Evolutionary conservation across 1,140 invertebrate genomes (phyloP).

Genomic region (Drosophila subpulchrella): DNA sequence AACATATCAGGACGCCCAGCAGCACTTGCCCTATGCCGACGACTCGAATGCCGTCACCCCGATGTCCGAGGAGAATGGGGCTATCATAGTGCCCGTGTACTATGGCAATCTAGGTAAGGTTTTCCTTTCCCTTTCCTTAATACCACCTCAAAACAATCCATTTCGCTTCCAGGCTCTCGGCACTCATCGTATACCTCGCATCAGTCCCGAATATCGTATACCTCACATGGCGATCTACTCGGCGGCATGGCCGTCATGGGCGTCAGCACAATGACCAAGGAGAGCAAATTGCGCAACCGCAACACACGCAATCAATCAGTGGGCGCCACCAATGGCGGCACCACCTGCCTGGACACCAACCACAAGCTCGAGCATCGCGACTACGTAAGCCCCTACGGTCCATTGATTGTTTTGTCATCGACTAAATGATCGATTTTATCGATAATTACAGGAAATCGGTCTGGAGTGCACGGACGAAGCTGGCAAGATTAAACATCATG

Average conservation of each 20-base stretch:
- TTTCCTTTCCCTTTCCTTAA: too few relatives aligned
- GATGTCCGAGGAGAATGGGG: conserved; percentile 98
- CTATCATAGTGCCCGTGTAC: conserved; percentile 95
- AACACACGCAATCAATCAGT: conserved; percentile 89
- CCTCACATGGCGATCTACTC: conserved; percentile 95
- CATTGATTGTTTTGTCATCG: neutral
- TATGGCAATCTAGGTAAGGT: conserved; percentile 90
- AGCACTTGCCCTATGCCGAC: conserved; percentile 98
- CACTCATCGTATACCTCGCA: conserved; percentile 98
- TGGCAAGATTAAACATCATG: conserved; percentile 93
- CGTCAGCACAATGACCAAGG: conserved; percentile 90
- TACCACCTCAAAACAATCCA: neutral
- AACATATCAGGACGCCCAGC: conserved; percentile 97
- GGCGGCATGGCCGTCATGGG: conserved; percentile 88
- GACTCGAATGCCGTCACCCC: conserved; percentile 99
- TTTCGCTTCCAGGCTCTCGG: conserved; percentile 88
- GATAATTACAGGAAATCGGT: conserved; percentile 70
- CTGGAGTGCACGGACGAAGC: conserved; percentile 91
- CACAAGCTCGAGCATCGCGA: conserved; percentile 88
- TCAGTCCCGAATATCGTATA: conserved; percentile 95
- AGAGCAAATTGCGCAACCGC: conserved; percentile 91
- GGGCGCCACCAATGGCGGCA: conserved; percentile 85
- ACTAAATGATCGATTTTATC: neutral
- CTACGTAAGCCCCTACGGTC: conserved; percentile 87
- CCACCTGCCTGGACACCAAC: conserved; percentile 87